phyloP scores from a whole-genome alignment of 2,113 vertebrate species.

The Okapia johnstoni region DNA sequence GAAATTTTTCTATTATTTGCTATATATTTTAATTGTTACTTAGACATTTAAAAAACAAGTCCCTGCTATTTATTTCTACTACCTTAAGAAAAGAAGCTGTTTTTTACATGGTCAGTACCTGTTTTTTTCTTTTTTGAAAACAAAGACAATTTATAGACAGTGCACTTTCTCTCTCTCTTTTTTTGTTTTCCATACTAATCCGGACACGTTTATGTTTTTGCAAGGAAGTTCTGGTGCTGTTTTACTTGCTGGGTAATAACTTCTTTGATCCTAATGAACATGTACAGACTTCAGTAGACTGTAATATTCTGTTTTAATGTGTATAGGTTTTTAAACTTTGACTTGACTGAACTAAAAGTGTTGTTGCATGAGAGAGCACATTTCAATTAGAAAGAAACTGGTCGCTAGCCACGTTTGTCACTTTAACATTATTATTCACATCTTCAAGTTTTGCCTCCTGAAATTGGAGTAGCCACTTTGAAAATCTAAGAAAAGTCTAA shows the following conservation, averaged over 20 bases:
- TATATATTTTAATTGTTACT: neutral
- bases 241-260: constrained; percentile 4
- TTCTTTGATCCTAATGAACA: neutral
- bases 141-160: constrained; percentile 55
- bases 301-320: neutral
- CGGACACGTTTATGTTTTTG: neutral
- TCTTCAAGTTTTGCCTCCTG: neutral
- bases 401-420: neutral
- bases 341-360: neutral
- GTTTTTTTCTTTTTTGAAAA: constrained; percentile 59
- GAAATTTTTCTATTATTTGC: neutral
- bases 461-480: neutral
- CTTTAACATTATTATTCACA: neutral
- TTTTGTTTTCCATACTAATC: neutral
- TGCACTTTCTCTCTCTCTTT: neutral
- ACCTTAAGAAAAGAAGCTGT: constrained; percentile 46
- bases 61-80: neutral
- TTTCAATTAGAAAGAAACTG: constrained; percentile 1
- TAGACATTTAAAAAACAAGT: neutral
- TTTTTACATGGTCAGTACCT: constrained; percentile 53
- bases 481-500: neutral
- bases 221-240: neutral
- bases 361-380: neutral
- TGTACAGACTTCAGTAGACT: neutral
- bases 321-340: neutral